Evolutionary conservation across 2,797 vertebrate species (phyloP).

Genomic region (Pangasius sanitwongsei): DNA sequence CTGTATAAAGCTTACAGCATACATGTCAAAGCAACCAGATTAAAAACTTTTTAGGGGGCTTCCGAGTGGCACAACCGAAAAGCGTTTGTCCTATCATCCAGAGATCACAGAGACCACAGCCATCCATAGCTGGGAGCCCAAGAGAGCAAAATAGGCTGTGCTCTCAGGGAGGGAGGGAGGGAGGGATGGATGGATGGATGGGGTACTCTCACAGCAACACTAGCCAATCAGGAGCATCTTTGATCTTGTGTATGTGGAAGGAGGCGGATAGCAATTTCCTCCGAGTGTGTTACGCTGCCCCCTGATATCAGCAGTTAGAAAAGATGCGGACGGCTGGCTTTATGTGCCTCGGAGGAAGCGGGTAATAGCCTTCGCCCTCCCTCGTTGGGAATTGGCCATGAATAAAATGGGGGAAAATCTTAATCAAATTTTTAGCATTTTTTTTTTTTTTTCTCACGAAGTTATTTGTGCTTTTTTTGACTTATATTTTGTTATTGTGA

Average conservation of each 20-base stretch:
- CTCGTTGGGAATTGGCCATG: not conserved
- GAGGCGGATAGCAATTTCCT: too few relatives aligned
- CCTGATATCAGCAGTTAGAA: too few relatives aligned
- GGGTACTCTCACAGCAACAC: not conserved
- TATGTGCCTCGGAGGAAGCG: not conserved
- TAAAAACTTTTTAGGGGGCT: not conserved
- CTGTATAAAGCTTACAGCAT: not conserved
- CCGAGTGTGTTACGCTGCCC: too few relatives aligned
- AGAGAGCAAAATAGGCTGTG: too few relatives aligned
- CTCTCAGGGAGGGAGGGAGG: not conserved
- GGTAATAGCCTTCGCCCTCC: not conserved
- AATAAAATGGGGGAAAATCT: not conserved
- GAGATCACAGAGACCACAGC: not conserved
- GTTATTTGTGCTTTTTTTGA: not conserved
- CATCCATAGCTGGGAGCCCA: too few relatives aligned
- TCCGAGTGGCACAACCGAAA: not conserved
- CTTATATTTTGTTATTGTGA: not conserved
- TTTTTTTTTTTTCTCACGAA: not conserved
- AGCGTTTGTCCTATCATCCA: not conserved
- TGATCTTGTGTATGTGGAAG: not conserved
- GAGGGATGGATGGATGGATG: too few relatives aligned
- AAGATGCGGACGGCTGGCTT: not conserved
- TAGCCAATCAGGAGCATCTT: not conserved
- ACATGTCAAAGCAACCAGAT: not conserved
- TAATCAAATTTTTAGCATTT: not conserved